Evolutionary conservation across 2,888 invertebrate genomes (phyloP).

Genomic region (Emmelina monodactyla): DNA sequence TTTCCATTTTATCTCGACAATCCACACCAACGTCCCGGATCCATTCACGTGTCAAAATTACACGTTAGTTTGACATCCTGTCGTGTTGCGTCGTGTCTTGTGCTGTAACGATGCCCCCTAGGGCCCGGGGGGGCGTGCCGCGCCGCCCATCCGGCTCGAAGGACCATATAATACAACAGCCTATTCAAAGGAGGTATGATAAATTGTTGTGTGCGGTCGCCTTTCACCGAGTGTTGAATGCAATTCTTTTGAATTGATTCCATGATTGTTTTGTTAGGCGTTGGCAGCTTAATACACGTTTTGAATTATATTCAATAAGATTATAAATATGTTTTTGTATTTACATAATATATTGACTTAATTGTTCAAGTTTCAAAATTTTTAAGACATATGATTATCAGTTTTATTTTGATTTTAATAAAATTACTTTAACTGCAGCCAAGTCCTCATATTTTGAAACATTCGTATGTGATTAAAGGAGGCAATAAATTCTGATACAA

Average conservation of each 20-base stretch:
- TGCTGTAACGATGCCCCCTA: constrained; percentile 39
- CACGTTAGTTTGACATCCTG: constrained; percentile 18
- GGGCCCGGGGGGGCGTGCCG: constrained; percentile 32
- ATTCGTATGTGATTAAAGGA: constrained; percentile 24
- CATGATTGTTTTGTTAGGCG: too few species aligned
- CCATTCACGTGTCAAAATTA: constrained; percentile 4
- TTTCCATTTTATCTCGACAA: too few species aligned
- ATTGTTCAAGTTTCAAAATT: too few species aligned
- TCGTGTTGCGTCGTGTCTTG: constrained; percentile 17
- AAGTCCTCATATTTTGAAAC: too few species aligned
- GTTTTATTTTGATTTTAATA: too few species aligned
- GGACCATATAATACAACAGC: constrained; percentile 31
- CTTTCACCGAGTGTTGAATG: constrained; percentile 18
- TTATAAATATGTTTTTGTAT: too few species aligned
- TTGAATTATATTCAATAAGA: too few species aligned
- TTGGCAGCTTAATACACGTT: too few species aligned
- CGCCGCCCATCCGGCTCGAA: constrained; percentile 38
- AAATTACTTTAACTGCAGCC: too few species aligned
- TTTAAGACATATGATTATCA: too few species aligned
- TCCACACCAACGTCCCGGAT: constrained; percentile 7
- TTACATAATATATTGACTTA: too few species aligned
- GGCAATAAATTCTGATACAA: constrained; percentile 15
- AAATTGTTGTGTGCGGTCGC: constrained; percentile 16
- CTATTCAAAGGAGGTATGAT: constrained; percentile 18
- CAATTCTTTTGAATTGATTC: constrained; percentile 14